Percentiles rank a stretch among this genome's conserved stretches.
Evolutionary conservation across 2,113 vertebrate species (phyloP).

Genomic region (Terrapene triunguis): DNA sequence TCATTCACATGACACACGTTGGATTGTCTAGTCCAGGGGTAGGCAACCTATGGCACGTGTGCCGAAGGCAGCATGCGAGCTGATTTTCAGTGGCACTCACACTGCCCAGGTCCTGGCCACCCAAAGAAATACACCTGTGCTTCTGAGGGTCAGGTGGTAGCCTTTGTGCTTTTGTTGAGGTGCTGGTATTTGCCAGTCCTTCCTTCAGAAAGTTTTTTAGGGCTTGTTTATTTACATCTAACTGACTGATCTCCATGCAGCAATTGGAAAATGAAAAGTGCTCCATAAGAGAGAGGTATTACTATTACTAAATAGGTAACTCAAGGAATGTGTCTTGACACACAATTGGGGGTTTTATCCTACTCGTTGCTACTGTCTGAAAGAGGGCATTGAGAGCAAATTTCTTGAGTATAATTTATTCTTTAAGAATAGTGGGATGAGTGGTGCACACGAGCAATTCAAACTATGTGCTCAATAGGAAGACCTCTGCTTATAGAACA

Average conservation of each 20-base stretch:
- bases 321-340: conserved; percentile 59
- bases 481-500: accelerated
- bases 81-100: no score
- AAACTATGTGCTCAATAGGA: not conserved
- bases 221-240: conserved; percentile 6
- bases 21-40: not conserved
- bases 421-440: not conserved
- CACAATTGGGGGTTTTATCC: conserved; percentile 69
- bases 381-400: conserved; percentile 53
- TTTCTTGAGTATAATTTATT: conserved; percentile 53
- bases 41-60: no score
- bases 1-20: not conserved
- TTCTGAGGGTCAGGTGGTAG: not conserved
- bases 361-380: conserved; percentile 54
- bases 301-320: conserved; percentile 65
- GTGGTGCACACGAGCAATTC: not conserved
- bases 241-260: conserved; percentile 69
- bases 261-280: conserved; percentile 69
- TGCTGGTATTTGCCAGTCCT: not conserved
- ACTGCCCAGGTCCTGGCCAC: no score
- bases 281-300: conserved; percentile 69
- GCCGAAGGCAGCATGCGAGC: no score
- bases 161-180: not conserved
- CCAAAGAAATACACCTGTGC: not conserved
- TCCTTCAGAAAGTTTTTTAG: conserved; percentile 10